phyloP scores from a whole-genome alignment of 2,888 invertebrate species.

The Dryadula phaetusa region DNA sequence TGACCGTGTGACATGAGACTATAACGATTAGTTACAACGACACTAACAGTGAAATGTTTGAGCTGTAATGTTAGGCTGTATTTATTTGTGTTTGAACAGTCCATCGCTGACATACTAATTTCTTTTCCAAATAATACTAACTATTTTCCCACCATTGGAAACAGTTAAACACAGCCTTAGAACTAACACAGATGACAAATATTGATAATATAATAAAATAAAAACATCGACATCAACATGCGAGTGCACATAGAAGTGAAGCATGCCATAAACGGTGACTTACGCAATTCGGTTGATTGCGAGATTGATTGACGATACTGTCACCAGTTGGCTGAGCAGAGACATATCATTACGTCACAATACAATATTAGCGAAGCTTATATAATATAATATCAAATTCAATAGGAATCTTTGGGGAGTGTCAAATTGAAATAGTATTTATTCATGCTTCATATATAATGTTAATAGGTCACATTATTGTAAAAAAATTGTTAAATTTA shows the following conservation, averaged over 20 bases:
- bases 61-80: conserved; percentile 32
- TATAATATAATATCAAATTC: conserved; percentile 26
- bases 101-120: background rate
- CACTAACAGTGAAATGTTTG: conserved; percentile 33
- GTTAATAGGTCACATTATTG: conserved; percentile 36
- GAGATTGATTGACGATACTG: conserved; percentile 96
- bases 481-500: conserved; percentile 47
- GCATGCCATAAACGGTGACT: conserved; percentile 82
- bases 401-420: conserved; percentile 22
- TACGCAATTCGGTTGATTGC: conserved; percentile 96
- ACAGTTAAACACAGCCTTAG: conserved; percentile 53
- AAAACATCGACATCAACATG: conserved; percentile 67
- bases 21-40: conserved; percentile 33
- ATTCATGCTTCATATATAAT: conserved; percentile 39
- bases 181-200: conserved; percentile 38
- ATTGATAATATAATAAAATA: conserved; percentile 48
- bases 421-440: conserved; percentile 18
- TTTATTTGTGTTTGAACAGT: conserved; percentile 26
- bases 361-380: conserved; percentile 73
- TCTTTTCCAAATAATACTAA: background rate
- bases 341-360: conserved; percentile 81
- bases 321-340: conserved; percentile 95
- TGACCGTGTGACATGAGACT: conserved; percentile 35
- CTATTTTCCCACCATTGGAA: background rate
- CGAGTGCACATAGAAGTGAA: conserved; percentile 54